Conservation (phyloP, 2,113 vertebrate species). For the Heptranchias perlo region DNA sequence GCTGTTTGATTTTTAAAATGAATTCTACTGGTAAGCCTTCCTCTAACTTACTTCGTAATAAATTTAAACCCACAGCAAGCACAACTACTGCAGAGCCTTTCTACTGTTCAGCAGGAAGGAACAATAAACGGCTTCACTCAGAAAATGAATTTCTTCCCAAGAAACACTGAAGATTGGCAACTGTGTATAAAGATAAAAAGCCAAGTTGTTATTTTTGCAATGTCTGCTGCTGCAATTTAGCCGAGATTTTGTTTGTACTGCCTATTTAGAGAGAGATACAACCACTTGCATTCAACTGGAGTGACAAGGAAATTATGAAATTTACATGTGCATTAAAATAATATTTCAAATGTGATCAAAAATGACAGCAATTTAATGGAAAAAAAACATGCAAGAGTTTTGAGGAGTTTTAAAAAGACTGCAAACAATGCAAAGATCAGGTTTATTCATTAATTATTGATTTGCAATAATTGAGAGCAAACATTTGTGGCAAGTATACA, state of each 20-base stretch:
- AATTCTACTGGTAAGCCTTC: neutral
- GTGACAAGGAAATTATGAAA: neutral
- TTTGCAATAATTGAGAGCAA: neutral
- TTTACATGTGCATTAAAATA: neutral
- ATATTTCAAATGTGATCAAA: conserved; percentile 13
- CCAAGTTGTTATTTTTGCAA: neutral
- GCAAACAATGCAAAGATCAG: neutral
- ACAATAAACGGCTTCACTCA: neutral
- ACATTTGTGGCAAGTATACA: neutral
- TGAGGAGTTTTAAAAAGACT: neutral
- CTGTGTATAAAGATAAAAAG: neutral
- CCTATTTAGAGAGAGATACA: neutral
- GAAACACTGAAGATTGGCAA: neutral
- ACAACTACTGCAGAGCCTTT: neutral
- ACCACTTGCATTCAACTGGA: neutral
- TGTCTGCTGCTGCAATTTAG: neutral
- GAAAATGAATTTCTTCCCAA: neutral
- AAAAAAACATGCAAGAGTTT: neutral
- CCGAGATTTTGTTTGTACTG: neutral
- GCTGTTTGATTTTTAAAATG: neutral
- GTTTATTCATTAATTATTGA: neutral
- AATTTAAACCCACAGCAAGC: neutral
- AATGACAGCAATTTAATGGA: neutral
- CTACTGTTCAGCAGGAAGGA: neutral
- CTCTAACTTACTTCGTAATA: neutral